These are phyloP conservation scores for Epinephelus moara DNA, from an alignment of 2,113 vertebrate species.

Conservation along the genomic window DNA sequence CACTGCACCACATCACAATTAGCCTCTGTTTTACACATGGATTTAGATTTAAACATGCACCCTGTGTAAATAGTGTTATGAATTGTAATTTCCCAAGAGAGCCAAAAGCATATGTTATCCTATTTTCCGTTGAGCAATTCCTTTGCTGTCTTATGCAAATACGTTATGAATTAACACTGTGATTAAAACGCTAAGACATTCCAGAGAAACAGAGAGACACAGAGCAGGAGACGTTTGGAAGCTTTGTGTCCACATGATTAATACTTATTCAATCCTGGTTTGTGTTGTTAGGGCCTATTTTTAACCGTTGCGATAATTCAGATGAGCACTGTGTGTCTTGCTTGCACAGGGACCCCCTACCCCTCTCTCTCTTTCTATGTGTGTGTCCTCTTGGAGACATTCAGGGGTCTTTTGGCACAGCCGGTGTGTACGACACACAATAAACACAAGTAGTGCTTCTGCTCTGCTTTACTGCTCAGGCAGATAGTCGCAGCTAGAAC, in stretches of 20 bases:
- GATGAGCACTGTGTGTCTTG: constrained; percentile 37
- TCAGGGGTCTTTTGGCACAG: constrained; percentile 69
- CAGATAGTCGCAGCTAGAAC: constrained; percentile 68
- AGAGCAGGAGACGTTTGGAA: constrained; percentile 13
- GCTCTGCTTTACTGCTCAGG: constrained; percentile 77
- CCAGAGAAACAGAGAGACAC: constrained; percentile 1
- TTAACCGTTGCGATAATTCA: constrained; percentile 43
- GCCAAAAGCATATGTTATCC: neutral
- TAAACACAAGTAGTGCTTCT: constrained; percentile 76
- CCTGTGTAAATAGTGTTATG: constrained; percentile 31
- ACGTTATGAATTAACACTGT: neutral
- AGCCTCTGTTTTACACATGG: constrained; percentile 10
- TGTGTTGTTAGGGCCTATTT: constrained; percentile 40
- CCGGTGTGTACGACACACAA: constrained; percentile 71
- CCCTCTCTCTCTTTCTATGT: constrained; percentile 15
- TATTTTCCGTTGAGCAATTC: constrained; percentile 22
- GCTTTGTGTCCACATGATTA: constrained; percentile 37
- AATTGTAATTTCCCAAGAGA: constrained; percentile 49
- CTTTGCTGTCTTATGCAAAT: constrained; percentile 31
- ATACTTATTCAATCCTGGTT: constrained; percentile 41
- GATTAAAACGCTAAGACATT: constrained; percentile 22
- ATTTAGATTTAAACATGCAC: constrained; percentile 13
- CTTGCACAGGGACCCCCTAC: constrained; percentile 5
- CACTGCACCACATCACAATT: neutral
- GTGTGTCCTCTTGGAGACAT: constrained; percentile 62